Evolutionary conservation across 2,113 vertebrate species (phyloP), one percentile per base, ranked within the genome.

Genomic region (Neofelis nebulosa): DNA sequence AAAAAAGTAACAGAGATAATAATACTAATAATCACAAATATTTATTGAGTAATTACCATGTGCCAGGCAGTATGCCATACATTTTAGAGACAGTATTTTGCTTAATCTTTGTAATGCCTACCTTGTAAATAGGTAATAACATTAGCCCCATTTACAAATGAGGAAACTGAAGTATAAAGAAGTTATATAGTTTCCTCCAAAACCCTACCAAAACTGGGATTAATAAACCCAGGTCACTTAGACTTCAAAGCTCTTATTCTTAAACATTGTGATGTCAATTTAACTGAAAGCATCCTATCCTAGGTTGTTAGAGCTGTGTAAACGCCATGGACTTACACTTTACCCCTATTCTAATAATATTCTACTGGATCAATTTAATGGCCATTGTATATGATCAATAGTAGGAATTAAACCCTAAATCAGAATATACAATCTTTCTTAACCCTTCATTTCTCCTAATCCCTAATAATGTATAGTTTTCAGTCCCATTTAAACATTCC

Each of bases 21-120:
- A 83, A 63, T 11, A 29, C 27, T 82, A 83, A 85, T 95, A 86
- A n/a, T 27, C 38, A 74, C 14, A 83, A 61, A 87, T 18, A 89
- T 96, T 88, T 84, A 68, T 96, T 90, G 65, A 86, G 31, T 76
- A 61, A 68, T 90, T 94, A 41, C 25, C 4, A 33, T 90, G 68
- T 97, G 27, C 52, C 66, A 57, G 61, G 25, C 50, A 52, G 74
- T 92, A 31, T 80, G 31, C 73, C 65, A 27, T 83, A 63, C 7
- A 78, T 10, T 91, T 97, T 80, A 63, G 15, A 36, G 52, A 18
- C 45, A n/a, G 12, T 94, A 38, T 92, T 92, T 95, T 66, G 87
- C n/a, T 83, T 94, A 87, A 83, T 82, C 41, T 94, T 93, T 92
- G 5, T 86, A 90, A 76, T 92, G 38, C 1, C 36, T 86, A 48